Conservation (phyloP, 2,113 vertebrate species). For the Pangasianodon gigas region DNA sequence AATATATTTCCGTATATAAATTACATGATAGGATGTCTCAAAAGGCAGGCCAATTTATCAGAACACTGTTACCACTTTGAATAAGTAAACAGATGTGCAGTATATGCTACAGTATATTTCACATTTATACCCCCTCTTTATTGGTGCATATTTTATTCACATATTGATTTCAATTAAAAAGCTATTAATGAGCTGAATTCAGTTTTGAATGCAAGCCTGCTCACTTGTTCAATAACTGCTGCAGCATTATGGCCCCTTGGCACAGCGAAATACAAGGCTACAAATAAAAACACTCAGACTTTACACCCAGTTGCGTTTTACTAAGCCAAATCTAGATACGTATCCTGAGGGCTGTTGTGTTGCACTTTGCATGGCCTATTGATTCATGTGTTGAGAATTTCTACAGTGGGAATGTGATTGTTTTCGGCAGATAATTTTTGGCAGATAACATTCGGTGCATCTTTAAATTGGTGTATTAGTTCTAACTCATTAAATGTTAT, state of each 20-base stretch:
- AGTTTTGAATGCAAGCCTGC: background rate
- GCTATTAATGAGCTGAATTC: background rate
- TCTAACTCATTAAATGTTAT: background rate
- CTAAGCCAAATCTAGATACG: background rate
- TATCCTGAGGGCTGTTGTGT: background rate
- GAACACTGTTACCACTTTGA: background rate
- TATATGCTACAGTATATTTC: background rate
- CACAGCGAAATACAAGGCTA: background rate
- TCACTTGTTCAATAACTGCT: background rate
- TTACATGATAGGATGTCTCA: background rate
- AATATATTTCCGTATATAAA: background rate
- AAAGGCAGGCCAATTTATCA: background rate
- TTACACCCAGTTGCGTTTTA: background rate
- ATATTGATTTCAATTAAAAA: background rate
- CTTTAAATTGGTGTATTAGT: background rate
- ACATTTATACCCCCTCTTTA: background rate
- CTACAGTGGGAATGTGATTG: background rate
- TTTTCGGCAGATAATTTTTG: background rate
- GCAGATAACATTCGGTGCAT: background rate
- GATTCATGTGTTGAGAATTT: background rate
- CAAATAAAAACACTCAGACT: background rate
- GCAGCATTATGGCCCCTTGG: background rate
- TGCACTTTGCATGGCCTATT: slow-evolving; percentile 13
- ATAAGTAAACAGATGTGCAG: background rate
- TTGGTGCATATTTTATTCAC: background rate